phyloP scores from a whole-genome alignment of 2,797 vertebrate species.

The Lacerta agilis region DNA sequence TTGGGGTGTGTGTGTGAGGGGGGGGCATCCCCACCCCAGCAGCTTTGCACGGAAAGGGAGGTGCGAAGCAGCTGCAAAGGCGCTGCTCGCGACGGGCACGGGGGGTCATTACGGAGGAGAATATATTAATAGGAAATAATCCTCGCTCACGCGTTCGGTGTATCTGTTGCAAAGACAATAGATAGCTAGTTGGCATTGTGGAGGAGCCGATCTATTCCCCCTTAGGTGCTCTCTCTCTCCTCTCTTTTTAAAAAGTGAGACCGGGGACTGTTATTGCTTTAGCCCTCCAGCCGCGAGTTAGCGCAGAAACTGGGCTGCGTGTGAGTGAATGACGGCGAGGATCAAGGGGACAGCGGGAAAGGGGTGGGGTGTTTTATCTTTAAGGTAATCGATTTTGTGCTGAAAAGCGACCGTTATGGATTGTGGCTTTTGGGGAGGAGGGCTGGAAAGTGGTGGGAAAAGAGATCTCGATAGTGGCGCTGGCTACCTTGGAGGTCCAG shows the following conservation, averaged over 20 bases:
- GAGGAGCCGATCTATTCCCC: neutral
- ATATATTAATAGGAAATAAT: neutral
- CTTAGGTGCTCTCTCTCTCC: no score
- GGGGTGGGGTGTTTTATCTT: neutral
- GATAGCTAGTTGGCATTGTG: neutral
- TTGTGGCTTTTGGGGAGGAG: neutral
- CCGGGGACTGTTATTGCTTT: neutral
- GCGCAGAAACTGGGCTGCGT: neutral
- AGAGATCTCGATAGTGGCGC: neutral
- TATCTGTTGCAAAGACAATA: conserved; percentile 3
- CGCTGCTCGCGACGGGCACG: neutral
- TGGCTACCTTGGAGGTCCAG: no score
- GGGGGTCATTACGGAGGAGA: neutral
- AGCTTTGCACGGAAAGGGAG: neutral
- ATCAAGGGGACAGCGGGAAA: neutral
- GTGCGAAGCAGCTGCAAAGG: neutral
- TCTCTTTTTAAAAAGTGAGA: neutral
- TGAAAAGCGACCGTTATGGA: neutral
- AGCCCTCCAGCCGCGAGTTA: neutral
- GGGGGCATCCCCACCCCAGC: neutral
- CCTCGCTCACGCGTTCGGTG: neutral
- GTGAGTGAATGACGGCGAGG: neutral
- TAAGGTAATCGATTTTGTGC: neutral
- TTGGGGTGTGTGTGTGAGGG: no score
- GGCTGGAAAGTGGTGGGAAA: no score